These are phyloP conservation scores for Phasia obesa DNA, from an alignment of 2,888 invertebrate species.

Conservation along the genomic window DNA sequence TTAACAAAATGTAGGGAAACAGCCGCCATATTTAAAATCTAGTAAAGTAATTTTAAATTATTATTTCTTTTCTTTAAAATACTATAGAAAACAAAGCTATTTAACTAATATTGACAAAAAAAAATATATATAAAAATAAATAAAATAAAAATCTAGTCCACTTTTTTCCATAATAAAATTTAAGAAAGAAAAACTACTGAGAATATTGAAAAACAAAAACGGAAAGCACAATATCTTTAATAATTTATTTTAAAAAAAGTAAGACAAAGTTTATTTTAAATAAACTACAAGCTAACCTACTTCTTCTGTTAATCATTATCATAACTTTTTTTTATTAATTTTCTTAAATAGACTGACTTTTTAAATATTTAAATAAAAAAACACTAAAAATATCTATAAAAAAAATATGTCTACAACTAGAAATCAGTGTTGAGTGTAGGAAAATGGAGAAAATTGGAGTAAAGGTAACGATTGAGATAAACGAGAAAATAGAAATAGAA, in stretches of 20 bases:
- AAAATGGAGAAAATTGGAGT: constrained; percentile 37
- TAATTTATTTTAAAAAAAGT: constrained; percentile 53
- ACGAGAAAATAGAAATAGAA: constrained; percentile 39
- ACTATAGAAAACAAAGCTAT: constrained; percentile 67
- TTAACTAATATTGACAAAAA: constrained; percentile 58
- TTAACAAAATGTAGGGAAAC: constrained; percentile 35
- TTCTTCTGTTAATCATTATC: constrained; percentile 70
- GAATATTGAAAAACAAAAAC: constrained; percentile 54
- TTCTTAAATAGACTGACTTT: constrained; percentile 80
- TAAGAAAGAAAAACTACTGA: constrained; percentile 65
- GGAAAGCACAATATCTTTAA: constrained; percentile 69
- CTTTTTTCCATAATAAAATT: constrained; percentile 68
- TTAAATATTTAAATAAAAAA: constrained; percentile 61
- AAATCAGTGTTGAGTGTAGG: constrained; percentile 47
- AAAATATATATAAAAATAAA: constrained; percentile 46
- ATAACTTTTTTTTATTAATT: constrained; percentile 66
- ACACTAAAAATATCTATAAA: constrained; percentile 47
- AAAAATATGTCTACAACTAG: constrained; percentile 58
- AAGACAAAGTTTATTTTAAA: constrained; percentile 65
- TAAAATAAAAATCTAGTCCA: constrained; percentile 69
- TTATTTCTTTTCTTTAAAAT: constrained; percentile 64
- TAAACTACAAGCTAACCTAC: constrained; percentile 66
- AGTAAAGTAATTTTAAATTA: constrained; percentile 68
- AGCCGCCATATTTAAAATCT: constrained; percentile 69
- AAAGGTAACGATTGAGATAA: background rate